These are phyloP conservation scores for Heliconius erato DNA, from an alignment of 2,888 invertebrate genomes.

Conservation along the genomic window DNA sequence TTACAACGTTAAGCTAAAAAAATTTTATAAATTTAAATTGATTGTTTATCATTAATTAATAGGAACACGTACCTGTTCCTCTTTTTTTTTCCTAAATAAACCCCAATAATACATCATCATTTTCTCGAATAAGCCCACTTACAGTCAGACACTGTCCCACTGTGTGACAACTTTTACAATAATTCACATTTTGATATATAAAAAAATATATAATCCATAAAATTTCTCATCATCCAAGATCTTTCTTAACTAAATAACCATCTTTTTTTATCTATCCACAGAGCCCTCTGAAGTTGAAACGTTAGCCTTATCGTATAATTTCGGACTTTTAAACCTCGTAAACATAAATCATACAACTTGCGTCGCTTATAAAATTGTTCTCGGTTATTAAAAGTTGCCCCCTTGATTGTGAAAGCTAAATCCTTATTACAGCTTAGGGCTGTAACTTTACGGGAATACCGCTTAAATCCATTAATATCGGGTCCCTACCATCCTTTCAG, in stretches of 20 bases:
- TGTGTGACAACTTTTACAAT: not conserved
- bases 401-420: constrained; percentile 77
- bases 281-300: constrained; percentile 29
- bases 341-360: constrained; percentile 49
- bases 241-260: not conserved
- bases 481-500: constrained; percentile 73
- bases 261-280: constrained; percentile 12
- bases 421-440: constrained; percentile 69
- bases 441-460: constrained; percentile 58
- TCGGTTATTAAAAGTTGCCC: constrained; percentile 78
- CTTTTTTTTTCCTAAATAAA: no score
- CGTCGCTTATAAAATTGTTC: constrained; percentile 66
- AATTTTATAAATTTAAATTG: no score
- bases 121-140: not conserved
- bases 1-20: not conserved
- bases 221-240: not conserved
- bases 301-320: constrained; percentile 43
- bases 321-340: constrained; percentile 44
- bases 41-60: no score
- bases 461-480: constrained; percentile 76
- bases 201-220: not conserved
- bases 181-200: not conserved
- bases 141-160: no score
- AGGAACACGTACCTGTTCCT: no score
- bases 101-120: not conserved